Conservation (phyloP, 2,113 vertebrate species). For the Caretta caretta region DNA sequence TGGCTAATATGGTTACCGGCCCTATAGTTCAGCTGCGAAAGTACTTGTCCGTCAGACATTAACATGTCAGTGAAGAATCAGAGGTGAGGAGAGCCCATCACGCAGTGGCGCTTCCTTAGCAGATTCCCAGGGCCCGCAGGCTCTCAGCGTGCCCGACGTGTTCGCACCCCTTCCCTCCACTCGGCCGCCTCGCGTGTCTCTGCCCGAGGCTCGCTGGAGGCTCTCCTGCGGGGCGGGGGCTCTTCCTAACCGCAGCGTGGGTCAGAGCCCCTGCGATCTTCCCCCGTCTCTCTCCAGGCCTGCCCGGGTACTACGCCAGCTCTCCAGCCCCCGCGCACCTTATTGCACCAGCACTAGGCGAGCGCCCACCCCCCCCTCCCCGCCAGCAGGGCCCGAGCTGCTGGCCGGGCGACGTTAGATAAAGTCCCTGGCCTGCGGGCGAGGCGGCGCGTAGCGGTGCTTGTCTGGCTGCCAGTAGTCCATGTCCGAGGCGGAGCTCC, state of each 20-base stretch:
- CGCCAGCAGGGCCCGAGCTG: neutral
- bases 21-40: slow-evolving; percentile 56
- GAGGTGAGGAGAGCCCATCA: slow-evolving; percentile 30
- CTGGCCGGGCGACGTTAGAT: neutral
- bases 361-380: neutral
- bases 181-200: neutral
- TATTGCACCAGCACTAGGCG: neutral
- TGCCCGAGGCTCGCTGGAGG: neutral
- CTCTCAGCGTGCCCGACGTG: neutral
- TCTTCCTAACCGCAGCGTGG: too few relatives aligned
- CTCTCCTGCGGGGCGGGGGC: too few relatives aligned
- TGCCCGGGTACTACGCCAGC: too few relatives aligned
- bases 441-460: slow-evolving; percentile 49
- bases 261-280: neutral
- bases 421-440: slow-evolving; percentile 36
- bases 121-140: slow-evolving; percentile 9
- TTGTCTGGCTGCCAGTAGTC: slow-evolving; percentile 76
- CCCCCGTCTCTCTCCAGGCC: too few relatives aligned
- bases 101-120: slow-evolving; percentile 1
- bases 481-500: slow-evolving; percentile 72
- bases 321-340: too few relatives aligned
- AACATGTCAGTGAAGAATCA: slow-evolving; percentile 39
- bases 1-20: slow-evolving; percentile 39
- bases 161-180: neutral
- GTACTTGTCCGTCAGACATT: slow-evolving; percentile 32